Evolutionary conservation across 2,113 vertebrate genomes (phyloP).

Genomic region (Corydoras sp.): DNA sequence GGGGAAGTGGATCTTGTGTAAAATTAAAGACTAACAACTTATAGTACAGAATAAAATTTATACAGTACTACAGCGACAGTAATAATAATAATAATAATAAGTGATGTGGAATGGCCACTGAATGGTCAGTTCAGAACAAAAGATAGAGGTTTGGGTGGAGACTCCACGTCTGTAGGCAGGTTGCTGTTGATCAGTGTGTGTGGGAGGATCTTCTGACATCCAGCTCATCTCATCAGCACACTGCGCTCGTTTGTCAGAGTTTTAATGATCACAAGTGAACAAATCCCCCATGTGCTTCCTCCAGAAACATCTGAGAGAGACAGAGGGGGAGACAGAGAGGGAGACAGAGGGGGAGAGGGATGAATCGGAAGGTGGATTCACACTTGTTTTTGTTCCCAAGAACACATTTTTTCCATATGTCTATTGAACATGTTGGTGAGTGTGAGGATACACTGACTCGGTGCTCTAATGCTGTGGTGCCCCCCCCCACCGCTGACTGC

Average conservation of each 20-base stretch:
- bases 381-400: too few species aligned
- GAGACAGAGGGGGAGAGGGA: too few species aligned
- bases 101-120: too few species aligned
- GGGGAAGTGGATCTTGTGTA: too few species aligned
- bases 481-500: too few species aligned
- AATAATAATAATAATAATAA: neutral
- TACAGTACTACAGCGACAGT: neutral
- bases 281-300: slow-evolving; percentile 1
- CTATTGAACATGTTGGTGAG: too few species aligned
- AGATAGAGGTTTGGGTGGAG: neutral
- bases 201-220: slow-evolving; percentile 11
- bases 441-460: too few species aligned
- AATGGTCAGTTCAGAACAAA: neutral
- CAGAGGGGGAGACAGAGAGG: neutral
- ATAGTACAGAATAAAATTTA: too few species aligned
- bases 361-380: too few species aligned
- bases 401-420: too few species aligned
- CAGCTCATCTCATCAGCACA: slow-evolving; percentile 19
- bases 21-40: too few species aligned
- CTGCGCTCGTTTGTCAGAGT: slow-evolving; percentile 19
- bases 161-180: neutral
- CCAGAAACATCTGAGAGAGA: neutral
- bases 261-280: slow-evolving; percentile 13
- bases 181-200: neutral
- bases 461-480: too few species aligned